Evolutionary conservation across 2,888 invertebrate genomes (phyloP).

Genomic region (Adelognathus sp.): DNA sequence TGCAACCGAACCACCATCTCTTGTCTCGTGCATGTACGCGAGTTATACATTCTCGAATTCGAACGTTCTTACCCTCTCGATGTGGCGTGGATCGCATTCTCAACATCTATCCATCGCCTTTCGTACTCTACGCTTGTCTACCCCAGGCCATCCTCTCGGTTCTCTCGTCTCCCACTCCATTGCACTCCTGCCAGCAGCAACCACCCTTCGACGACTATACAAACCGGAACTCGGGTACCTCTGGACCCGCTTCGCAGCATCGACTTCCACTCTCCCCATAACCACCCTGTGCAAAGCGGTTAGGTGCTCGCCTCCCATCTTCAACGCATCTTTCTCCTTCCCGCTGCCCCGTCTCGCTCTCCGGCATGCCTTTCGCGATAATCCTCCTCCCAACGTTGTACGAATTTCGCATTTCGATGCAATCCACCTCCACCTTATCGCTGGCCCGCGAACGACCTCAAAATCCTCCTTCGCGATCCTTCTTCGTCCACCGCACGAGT

Average conservation of each 20-base stretch:
- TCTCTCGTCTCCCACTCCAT: conserved; percentile 39
- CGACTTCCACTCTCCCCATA: conserved; percentile 67
- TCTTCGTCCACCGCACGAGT: conserved; percentile 24
- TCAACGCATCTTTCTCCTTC: conserved; percentile 12
- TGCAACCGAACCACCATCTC: conserved; percentile 52
- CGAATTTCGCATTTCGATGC: conserved; percentile 71
- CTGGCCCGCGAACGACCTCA: conserved; percentile 45
- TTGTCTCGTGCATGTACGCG: too few relatives aligned
- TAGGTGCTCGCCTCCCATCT: conserved; percentile 53
- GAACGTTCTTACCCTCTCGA: conserved; percentile 41
- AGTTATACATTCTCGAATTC: conserved; percentile 43
- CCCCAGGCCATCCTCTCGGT: conserved; percentile 54
- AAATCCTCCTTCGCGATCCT: conserved; percentile 8
- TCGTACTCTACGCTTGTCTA: conserved; percentile 63
- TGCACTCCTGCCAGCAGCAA: conserved; percentile 22
- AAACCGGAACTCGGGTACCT: conserved; percentile 45
- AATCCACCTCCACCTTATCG: conserved; percentile 61
- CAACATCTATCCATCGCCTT: conserved; percentile 47
- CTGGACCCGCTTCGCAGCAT: conserved; percentile 62
- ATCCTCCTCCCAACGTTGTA: conserved; percentile 75
- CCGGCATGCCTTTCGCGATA: conserved; percentile 76
- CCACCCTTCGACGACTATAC: conserved; percentile 47
- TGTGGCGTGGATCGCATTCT: conserved; percentile 45
- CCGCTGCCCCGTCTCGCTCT: conserved; percentile 30
- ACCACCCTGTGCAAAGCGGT: conserved; percentile 35